Base-by-base conservation (phyloP, 2,113 vertebrate genomes). In the Opisthocomus hoazin region DNA sequence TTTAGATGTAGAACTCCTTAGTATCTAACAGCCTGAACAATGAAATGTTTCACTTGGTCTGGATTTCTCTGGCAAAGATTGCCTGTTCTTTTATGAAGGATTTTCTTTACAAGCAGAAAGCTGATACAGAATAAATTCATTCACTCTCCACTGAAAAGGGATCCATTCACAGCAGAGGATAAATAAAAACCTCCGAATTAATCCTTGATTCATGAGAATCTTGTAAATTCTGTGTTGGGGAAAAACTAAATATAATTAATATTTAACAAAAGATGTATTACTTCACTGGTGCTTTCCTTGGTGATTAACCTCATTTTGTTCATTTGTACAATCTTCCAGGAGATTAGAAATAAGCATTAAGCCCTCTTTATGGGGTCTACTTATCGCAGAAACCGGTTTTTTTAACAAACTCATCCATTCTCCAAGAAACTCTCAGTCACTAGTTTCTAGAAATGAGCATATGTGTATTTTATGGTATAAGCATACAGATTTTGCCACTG, bases 231-330 rank as follows among this genome's bases (percentile, higher is more conserved):
- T 43, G 50, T 57, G 70, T 92, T 69, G 61, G 37, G 22, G 63
- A 89, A 94, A 96, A 95, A 93, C 53, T 53, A 87, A 91, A 87
- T 83, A 79, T 76, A 93, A 92, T 94, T 94, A 94, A 73, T 92
- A 93, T 91, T 93, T 96, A 91, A 84, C 86, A 92, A 87, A 96
- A 95, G 74, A 93, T 83, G 66, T 57, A 91, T 82, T 89, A 45
- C 80, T 95, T 87, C 53, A 75, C 17, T 93, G 50, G n/a, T 4
- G 11, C 65, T 95, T 94, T 93, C 76, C 22, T 90, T 73, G 91
- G 83, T 69, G 89, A 92, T 93, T 90, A 93, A 91, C 60, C 89
- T 92, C 1, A 23, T 73, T 93, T 94, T 93, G 73, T 92, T 86
- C 65, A 87, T 89, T 82, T 53, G 41, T 74, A 91, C 74, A 76